These are phyloP conservation scores for Scrobipalpa atriplicella DNA, from an alignment of 2,888 invertebrate species.

Conservation along the genomic window DNA sequence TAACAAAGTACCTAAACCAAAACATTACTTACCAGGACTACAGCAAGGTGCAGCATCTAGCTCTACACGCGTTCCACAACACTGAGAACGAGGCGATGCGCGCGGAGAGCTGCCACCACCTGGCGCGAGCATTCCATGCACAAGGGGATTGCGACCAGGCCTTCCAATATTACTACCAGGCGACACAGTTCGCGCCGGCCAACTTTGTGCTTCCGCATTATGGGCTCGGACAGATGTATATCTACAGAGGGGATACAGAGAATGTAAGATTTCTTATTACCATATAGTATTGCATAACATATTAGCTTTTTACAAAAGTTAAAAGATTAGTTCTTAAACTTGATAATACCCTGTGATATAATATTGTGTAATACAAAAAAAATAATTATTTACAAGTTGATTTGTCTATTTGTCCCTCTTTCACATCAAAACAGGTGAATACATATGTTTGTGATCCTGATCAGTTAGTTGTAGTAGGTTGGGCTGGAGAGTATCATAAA, in stretches of 20 bases:
- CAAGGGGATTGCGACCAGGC: conserved; percentile 98
- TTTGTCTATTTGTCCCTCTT: too few relatives aligned
- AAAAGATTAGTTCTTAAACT: too few relatives aligned
- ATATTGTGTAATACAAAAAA: too few relatives aligned
- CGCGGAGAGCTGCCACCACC: conserved; percentile 98
- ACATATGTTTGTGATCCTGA: too few relatives aligned
- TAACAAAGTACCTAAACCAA: background rate
- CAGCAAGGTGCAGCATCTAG: conserved; percentile 97
- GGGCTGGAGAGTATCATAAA: too few relatives aligned
- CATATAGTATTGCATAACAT: too few relatives aligned
- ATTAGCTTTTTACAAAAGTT: too few relatives aligned
- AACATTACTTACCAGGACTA: conserved; percentile 86
- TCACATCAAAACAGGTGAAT: too few relatives aligned
- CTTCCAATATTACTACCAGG: conserved; percentile 99
- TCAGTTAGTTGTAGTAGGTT: too few relatives aligned
- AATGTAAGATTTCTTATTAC: conserved; percentile 85
- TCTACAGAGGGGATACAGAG: conserved; percentile 97
- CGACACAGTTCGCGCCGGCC: conserved; percentile 98
- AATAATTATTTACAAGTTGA: too few relatives aligned
- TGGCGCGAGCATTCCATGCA: conserved; percentile 98
- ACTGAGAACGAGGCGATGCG: conserved; percentile 99
- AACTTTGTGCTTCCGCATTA: conserved; percentile 98
- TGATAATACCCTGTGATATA: too few relatives aligned
- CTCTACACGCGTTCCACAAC: conserved; percentile 98
- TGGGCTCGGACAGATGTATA: conserved; percentile 99